Evolutionary conservation across 2,113 vertebrate species (phyloP), one percentile per base, ranked within the genome.

Genomic region (Apteryx owenii): DNA sequence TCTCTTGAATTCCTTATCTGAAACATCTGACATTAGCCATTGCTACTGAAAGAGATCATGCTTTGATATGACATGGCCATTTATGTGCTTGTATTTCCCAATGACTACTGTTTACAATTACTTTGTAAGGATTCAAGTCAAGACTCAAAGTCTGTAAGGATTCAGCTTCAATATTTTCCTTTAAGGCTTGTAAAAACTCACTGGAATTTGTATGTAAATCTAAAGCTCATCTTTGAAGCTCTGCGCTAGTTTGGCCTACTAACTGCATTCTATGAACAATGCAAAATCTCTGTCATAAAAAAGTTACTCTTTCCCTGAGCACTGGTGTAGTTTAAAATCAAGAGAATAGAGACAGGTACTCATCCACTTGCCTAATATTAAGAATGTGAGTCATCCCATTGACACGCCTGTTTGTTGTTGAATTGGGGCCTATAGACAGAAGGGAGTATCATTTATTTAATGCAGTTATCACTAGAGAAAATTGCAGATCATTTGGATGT

Each of bases 381-480:
- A 92, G 38, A 88, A 85, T 13, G 9, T 56, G 78, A 96, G 66
- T 95, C 86, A 83, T 93, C 53, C 60, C 42, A 86, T 15, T 73
- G 87, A 73, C 65, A 79, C 48, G 68, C 46, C 69, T 81, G 61
- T 81, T 93, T 87, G 48, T 68, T 95, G 40, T 65, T 92, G 92
- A 95, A 80, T 28, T 88, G 81, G 71, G 90, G 91, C 90, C 91
- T 94, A 87, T 53, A 77, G 87, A 87, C 62, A 92, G 65, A 73
- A 72, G 68, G 70, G 38, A 91, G 38, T 69, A 95, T 75, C 10
- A 64, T 64, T 88, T 85, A 73, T 93, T 82, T 80, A 88, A 86
- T 75, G 38, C 50, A 77, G 87, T 91, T 89, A 12, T 92, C 83
- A 80, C 86, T 68, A 31, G 38, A 88, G 79, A 56, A 95, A 93